Base-by-base conservation (phyloP, 2,888 invertebrate species). In the Cyclophora albipunctata region DNA sequence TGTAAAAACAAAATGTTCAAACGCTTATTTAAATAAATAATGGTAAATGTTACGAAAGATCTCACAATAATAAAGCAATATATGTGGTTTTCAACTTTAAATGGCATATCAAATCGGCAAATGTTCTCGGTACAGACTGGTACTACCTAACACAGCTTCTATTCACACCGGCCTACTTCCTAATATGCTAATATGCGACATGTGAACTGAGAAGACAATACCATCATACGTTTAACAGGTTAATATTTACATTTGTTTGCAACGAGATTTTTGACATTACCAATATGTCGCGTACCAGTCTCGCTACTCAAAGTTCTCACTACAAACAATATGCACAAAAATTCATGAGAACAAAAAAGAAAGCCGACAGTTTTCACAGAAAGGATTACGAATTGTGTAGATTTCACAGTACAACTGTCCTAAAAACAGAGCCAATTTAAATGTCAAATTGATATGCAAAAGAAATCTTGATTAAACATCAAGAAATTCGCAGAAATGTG, bases 151-250 rank as follows among this genome's bases (percentile, higher is more conserved):
- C 7, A 43, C 43, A 43, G 5, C 4, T 20, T 34, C 75, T 67
- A 79, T 79, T 80, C 71, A 81, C 73, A 75, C 61, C 75, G 81
- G 60, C 77, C 85, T 67, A 84, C 81, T 83, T 85, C 84, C 83
- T 77, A 79, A 83, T 79, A 86, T 85, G 82, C 77, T 78, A 85
- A 86, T 81, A 69, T 67, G 67, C 73, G 71, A 70, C 75, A 77
- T 71, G 73, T 75, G 73, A 76, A 80, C 75, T 75, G 79, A 79
- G 74, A 74, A 81, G 71, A 85, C 84, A 85, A 82, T 78, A 67
- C 67, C 53, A 55, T 77, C 74, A 74, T 80, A 70, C 75, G 71
- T 58, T 77, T 73, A 63, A 63, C 78, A 73, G 74, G 73, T 81
- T 64, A 59, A 64, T 66, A 72, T 73, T 76, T 73, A 69, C 69